Evolutionary conservation across 1,140 invertebrate genomes (phyloP), one percentile per base, ranked within the genome.

Genomic region (Drosophila ficusphila): DNA sequence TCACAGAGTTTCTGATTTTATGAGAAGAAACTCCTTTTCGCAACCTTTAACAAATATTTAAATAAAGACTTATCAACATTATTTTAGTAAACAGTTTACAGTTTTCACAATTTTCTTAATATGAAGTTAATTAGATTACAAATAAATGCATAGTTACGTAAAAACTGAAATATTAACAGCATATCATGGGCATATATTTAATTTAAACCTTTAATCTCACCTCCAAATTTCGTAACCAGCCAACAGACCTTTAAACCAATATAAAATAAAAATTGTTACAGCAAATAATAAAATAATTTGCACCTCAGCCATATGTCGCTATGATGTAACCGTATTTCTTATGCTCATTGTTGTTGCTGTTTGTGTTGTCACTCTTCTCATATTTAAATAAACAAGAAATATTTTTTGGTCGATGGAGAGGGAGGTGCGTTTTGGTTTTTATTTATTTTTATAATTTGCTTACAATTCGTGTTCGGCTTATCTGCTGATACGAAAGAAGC

Each of bases 201-300:
- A n/a, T 21, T 54, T 44, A 41, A 41, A 39, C 25, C n/a, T 21
- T 58, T 41, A 61, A 58, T 58, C 52, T 23, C 19, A 34, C n/a
- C 2, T 56, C 23, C 49, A 19, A 23, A 73, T 74, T 53, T 57
- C 57, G 38, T 79, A 76, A 79, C 42, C 53, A 76, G 76, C 9
- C 21, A 8, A 1, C 11, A 71, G 76, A 79, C 76, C 77, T 81
- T 71, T 56, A 48, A 60, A 29, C 49, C 61, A 81, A 81, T 49
- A 65, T 75, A 48, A 69, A 51, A 77, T 62, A 44, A 39, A 36
- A 77, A 77, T 77, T 77, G 49, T 81, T 81, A 81, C 71, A 69
- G 73, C 64, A 79, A 79, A 79, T 79, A 75, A 76, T 57, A 36
- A 71, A 53, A 81, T 53, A 81, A 76, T 82, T 81, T 82, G 82